Evolutionary conservation across 2,888 invertebrate species (phyloP).

Genomic region (Aricia artaxerxes): DNA sequence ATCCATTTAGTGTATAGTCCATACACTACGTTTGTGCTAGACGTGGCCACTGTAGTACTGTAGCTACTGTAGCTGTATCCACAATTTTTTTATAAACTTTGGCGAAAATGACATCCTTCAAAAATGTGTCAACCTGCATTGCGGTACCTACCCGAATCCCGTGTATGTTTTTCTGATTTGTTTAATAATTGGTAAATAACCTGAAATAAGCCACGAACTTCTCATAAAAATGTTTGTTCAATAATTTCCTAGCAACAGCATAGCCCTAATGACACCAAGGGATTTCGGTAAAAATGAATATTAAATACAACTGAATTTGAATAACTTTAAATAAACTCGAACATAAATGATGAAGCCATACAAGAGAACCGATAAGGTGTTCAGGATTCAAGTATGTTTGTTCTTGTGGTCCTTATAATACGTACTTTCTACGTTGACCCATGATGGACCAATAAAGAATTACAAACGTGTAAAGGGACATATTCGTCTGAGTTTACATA

Average conservation of each 20-base stretch:
- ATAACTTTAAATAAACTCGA: not conserved
- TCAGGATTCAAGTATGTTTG: constrained; percentile 66
- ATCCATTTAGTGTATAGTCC: no score
- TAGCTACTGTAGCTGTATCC: no score
- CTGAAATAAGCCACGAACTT: not conserved
- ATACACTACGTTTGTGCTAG: no score
- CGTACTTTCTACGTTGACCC: no score
- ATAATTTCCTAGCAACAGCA: not conserved
- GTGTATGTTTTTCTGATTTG: no score
- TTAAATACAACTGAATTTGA: not conserved
- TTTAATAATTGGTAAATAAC: not conserved
- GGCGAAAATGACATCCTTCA: not conserved
- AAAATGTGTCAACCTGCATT: not conserved
- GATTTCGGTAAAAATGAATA: not conserved
- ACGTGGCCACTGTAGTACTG: no score
- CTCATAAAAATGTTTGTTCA: constrained; percentile 3
- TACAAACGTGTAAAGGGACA: no score
- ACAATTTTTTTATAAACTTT: no score
- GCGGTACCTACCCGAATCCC: no score
- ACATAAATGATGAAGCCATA: constrained; percentile 65
- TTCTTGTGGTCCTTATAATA: no score
- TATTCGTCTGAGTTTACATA: no score
- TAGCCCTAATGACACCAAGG: not conserved
- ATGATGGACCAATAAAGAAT: no score
- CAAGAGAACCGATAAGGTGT: constrained; percentile 64